Base-by-base conservation (phyloP, 2,888 invertebrate genomes). In the Mesoligia furuncula region DNA sequence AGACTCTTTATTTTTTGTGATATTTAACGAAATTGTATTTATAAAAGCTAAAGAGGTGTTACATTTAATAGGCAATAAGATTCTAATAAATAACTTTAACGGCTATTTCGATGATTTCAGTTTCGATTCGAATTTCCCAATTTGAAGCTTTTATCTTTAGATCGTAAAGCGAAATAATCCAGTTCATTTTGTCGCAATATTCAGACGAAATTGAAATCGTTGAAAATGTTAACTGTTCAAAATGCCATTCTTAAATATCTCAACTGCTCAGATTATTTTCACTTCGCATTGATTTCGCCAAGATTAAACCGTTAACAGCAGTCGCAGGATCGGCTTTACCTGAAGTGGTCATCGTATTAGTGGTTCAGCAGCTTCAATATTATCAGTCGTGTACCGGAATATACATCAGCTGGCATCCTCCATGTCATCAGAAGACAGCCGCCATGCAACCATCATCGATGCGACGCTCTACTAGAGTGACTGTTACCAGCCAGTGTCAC, bases 131-230 rank as follows among this genome's bases (percentile, higher is more conserved):
- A 62, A 80, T 81, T 73, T 36, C 36, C 24, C 65, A 75, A 75
- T 73, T 73, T 69, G 13, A 80, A 45, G 62, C 68, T 48, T 57
- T 69, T 68, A 74, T 78, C 69, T 73, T 42, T 65, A 61, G 61
- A 84, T 62, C 61, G 45, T 70, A 20, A 78, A 64, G 57, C 20
- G 57, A 69, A 73, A 69, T 66, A 73, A 84, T 73, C 69, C 59
- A 62, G 61, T 73, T 45, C 20, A 24, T 57, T 83, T 68, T 79
- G 66, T 54, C n/a, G 65, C 36, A 72, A 83, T 65, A 73, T 73
- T 73, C 36, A 61, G 42, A 78, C 42, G 13, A 17, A 81, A 69
- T 79, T 59, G 61, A 36, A 24, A 48, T 17, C 20, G 27, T 59
- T 70, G n/a, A 57, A 68, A 68, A 51, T 57, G 39, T 39, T 64